Conservation (phyloP, 2,888 invertebrate genomes). For the Slavum lentiscoides region DNA sequence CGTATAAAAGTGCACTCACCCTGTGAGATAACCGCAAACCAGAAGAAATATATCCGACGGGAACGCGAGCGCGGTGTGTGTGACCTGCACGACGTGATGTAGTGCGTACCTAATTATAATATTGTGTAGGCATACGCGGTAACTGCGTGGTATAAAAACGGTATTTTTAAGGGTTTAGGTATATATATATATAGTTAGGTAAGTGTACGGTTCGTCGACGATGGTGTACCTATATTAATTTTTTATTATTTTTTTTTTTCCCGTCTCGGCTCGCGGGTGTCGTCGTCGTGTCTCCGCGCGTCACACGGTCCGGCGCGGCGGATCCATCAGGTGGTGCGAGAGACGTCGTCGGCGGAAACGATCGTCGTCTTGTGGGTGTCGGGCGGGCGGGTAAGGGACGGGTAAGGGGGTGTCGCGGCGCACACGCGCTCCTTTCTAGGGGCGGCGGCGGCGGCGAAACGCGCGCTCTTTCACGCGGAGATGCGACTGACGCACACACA, state of each 20-base stretch:
- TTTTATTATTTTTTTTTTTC: not conserved
- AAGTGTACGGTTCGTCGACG: not conserved
- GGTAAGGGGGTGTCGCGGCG: not conserved
- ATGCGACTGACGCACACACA: not conserved
- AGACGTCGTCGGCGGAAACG: not conserved
- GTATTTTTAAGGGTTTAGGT: no score
- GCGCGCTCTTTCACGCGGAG: slow-evolving; percentile 1
- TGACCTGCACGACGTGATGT: no score
- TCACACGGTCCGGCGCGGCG: slow-evolving; percentile 38
- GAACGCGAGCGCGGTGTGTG: not conserved
- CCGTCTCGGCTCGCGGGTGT: not conserved
- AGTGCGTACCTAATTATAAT: no score
- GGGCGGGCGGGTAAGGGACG: not conserved
- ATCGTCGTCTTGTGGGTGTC: not conserved
- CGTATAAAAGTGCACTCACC: slow-evolving; percentile 22
- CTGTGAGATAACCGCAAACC: slow-evolving; percentile 42
- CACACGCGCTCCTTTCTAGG: slow-evolving; percentile 2
- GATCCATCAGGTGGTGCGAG: slow-evolving; percentile 48
- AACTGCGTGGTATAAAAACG: no score
- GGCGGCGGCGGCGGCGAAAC: not conserved
- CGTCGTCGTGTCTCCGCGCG: not conserved
- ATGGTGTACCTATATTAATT: no score
- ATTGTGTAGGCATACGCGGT: no score
- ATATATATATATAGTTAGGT: no score
- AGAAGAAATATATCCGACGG: not conserved